Conservation (phyloP, 2,113 vertebrate genomes). For the Bos taurus region DNA sequence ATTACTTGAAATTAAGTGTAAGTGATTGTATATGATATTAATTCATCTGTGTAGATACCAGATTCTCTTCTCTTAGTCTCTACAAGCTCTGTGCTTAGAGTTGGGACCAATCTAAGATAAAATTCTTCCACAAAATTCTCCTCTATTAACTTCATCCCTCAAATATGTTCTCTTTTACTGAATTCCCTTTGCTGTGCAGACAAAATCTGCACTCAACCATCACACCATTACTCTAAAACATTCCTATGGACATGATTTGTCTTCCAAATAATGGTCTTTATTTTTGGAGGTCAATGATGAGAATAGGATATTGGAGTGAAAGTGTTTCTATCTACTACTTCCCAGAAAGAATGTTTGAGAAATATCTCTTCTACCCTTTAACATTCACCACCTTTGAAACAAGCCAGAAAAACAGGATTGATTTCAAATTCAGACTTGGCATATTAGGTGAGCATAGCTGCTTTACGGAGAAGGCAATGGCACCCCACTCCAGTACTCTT, state of each 20-base stretch:
- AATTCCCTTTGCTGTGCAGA: not conserved
- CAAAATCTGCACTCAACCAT: not conserved
- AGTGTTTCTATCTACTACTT: not conserved
- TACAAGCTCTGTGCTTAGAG: not conserved
- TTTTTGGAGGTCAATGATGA: slow-evolving; percentile 2
- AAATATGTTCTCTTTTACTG: not conserved
- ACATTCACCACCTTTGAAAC: not conserved
- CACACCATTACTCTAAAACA: not conserved
- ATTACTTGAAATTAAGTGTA: not conserved
- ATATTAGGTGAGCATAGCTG: not conserved
- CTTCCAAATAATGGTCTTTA: not conserved
- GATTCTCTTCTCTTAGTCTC: not conserved
- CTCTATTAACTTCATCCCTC: not conserved
- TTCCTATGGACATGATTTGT: not conserved
- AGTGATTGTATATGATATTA: not conserved
- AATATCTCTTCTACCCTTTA: not conserved
- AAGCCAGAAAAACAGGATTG: not conserved
- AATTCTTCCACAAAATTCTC: not conserved
- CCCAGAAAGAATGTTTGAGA: not conserved
- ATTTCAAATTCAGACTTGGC: not conserved
- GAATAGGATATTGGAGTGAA: not conserved
- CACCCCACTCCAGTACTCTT: no score
- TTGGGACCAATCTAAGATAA: not conserved
- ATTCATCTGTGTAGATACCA: not conserved
- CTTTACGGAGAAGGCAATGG: not conserved